Evolutionary conservation across 2,888 invertebrate species (phyloP).

Genomic region (Tillus elongatus): DNA sequence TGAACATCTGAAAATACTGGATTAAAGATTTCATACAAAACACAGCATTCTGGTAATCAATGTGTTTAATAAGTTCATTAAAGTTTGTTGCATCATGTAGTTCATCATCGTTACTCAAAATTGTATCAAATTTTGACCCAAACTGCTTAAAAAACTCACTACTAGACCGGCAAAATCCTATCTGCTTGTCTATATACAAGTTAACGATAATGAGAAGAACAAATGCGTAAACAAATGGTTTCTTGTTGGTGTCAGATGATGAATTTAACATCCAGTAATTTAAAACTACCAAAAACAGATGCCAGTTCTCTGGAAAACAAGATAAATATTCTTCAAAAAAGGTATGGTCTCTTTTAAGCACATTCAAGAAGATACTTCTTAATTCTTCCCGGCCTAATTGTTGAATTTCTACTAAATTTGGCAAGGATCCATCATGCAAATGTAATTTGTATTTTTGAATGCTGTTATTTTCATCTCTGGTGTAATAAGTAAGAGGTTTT

Average conservation of each 20-base stretch:
- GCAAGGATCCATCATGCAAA: constrained; percentile 26
- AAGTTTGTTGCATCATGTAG: constrained; percentile 31
- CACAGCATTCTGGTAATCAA: constrained; percentile 51
- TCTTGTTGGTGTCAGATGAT: constrained; percentile 37
- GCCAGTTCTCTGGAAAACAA: constrained; percentile 49
- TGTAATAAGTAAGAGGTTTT: constrained; percentile 30
- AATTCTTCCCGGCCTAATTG: constrained; percentile 27
- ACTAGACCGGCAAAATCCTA: constrained; percentile 46
- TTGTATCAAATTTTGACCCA: constrained; percentile 22
- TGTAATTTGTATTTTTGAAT: constrained; percentile 22
- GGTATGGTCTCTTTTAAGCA: constrained; percentile 43
- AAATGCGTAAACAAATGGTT: constrained; percentile 48
- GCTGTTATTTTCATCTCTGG: constrained; percentile 25
- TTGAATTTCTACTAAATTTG: constrained; percentile 35
- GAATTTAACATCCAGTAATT: constrained; percentile 50
- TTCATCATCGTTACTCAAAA: constrained; percentile 24
- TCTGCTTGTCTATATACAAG: constrained; percentile 49
- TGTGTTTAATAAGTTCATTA: constrained; percentile 43
- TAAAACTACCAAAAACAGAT: constrained; percentile 49
- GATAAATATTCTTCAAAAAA: constrained; percentile 39
- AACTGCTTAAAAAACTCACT: constrained; percentile 32
- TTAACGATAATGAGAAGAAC: constrained; percentile 50
- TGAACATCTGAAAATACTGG: constrained; percentile 50
- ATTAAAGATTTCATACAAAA: constrained; percentile 50
- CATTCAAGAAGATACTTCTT: constrained; percentile 42